phyloP scores from a whole-genome alignment of 1,140 invertebrate genomes.

The Eubasilissa regina region DNA sequence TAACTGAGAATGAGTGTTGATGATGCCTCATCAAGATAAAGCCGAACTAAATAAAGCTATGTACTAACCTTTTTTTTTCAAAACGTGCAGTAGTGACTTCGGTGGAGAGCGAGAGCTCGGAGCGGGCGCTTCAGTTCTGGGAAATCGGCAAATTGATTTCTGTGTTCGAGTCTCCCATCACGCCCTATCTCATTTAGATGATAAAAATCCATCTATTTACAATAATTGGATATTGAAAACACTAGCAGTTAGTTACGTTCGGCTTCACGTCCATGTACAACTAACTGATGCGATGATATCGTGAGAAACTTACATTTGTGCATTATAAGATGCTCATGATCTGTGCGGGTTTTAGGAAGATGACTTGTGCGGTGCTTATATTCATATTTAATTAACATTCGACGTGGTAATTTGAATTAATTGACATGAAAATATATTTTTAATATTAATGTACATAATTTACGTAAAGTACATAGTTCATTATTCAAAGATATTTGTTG shows the following conservation, averaged over 20 bases:
- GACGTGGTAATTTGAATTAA: too few species aligned
- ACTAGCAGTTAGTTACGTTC: conserved; percentile 26
- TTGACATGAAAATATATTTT: too few species aligned
- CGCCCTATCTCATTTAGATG: conserved; percentile 52
- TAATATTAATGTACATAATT: too few species aligned
- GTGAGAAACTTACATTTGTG: conserved; percentile 16
- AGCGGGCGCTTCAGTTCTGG: conserved; percentile 36
- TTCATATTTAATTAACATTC: too few species aligned
- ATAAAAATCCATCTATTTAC: conserved; percentile 59
- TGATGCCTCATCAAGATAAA: conserved; percentile 49
- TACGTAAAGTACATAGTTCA: too few species aligned
- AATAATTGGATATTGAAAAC: conserved; percentile 57
- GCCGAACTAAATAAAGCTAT: conserved; percentile 31
- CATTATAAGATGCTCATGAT: neutral
- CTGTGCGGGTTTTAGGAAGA: too few species aligned
- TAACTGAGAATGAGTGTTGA: conserved; percentile 43
- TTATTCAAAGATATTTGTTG: too few species aligned
- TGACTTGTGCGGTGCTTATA: too few species aligned
- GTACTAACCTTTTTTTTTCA: conserved; percentile 28
- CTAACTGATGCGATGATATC: neutral
- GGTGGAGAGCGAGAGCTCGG: neutral
- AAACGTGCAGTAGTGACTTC: conserved; percentile 32
- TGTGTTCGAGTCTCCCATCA: conserved; percentile 50
- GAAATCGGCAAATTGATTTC: conserved; percentile 59
- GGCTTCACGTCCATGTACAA: neutral